Conservation (phyloP, 2,113 vertebrate genomes). For the Myotis brandtii region DNA sequence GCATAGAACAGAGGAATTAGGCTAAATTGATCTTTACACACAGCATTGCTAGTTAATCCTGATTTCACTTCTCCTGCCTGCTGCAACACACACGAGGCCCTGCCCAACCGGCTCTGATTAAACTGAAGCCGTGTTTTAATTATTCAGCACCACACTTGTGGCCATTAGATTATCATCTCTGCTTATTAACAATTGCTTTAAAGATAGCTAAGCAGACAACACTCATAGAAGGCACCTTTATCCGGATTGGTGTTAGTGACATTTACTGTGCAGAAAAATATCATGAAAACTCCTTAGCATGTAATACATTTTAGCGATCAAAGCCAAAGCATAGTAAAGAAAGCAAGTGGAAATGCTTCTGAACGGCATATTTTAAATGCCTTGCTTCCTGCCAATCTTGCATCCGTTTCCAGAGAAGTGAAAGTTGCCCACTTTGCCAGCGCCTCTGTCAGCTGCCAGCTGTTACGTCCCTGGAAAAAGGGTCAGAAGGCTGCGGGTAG, state of each 20-base stretch:
- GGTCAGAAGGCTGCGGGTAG: slow-evolving; percentile 79
- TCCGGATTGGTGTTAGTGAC: neutral
- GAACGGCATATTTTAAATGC: slow-evolving; percentile 71
- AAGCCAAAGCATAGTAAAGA: slow-evolving; percentile 67
- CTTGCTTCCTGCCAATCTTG: slow-evolving; percentile 75
- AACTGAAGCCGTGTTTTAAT: neutral
- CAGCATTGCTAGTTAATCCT: neutral
- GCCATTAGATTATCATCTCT: neutral
- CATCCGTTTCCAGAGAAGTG: slow-evolving; percentile 65
- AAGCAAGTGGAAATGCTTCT: slow-evolving; percentile 71
- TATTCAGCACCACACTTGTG: neutral
- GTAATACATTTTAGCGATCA: slow-evolving; percentile 71
- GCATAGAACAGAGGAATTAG: neutral
- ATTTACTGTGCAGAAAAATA: neutral
- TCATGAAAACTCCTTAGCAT: slow-evolving; percentile 57
- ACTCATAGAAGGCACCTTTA: neutral
- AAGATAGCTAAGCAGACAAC: neutral
- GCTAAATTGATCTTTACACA: neutral
- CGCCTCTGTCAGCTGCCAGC: slow-evolving; percentile 80
- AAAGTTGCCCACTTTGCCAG: slow-evolving; percentile 68
- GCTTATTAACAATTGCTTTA: slow-evolving; percentile 31
- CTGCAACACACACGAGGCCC: neutral
- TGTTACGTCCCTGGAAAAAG: slow-evolving; percentile 74
- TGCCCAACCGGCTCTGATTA: neutral
- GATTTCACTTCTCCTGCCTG: neutral